phyloP scores from a whole-genome alignment of 2,797 vertebrate species.

The Lutjanus campechanus region DNA sequence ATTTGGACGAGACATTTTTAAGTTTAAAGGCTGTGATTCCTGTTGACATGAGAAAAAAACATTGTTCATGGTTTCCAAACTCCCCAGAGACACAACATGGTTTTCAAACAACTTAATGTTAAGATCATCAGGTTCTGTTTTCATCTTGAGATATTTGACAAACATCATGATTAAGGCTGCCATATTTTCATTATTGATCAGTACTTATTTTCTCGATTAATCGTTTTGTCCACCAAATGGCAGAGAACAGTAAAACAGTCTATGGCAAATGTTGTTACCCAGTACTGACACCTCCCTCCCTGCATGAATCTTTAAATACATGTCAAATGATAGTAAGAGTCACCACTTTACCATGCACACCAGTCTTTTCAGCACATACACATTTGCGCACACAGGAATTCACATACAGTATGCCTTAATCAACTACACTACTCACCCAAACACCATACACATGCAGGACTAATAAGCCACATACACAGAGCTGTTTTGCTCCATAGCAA shows the following conservation, averaged over 20 bases:
- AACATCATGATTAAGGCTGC: too few relatives aligned
- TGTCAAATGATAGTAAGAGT: neutral
- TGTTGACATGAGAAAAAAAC: neutral
- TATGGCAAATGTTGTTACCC: neutral
- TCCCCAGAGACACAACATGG: too few relatives aligned
- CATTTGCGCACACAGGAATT: neutral
- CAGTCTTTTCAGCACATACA: neutral
- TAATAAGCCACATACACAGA: neutral
- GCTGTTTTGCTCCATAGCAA: constrained; percentile 28
- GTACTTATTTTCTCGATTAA: too few relatives aligned
- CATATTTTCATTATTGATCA: too few relatives aligned
- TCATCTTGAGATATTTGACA: neutral
- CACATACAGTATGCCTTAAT: constrained; percentile 5
- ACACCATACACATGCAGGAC: neutral
- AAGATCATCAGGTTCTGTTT: too few relatives aligned
- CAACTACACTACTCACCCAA: constrained; percentile 1
- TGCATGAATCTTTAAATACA: neutral
- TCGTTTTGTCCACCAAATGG: too few relatives aligned
- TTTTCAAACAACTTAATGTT: neutral
- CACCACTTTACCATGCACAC: neutral
- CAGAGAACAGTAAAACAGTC: too few relatives aligned
- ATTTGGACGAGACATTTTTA: neutral
- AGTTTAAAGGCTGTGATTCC: neutral
- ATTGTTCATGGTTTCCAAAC: too few relatives aligned
- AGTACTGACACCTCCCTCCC: neutral